phyloP scores from a whole-genome alignment of 2,113 vertebrate species.

The Dryoscopus gambensis region DNA sequence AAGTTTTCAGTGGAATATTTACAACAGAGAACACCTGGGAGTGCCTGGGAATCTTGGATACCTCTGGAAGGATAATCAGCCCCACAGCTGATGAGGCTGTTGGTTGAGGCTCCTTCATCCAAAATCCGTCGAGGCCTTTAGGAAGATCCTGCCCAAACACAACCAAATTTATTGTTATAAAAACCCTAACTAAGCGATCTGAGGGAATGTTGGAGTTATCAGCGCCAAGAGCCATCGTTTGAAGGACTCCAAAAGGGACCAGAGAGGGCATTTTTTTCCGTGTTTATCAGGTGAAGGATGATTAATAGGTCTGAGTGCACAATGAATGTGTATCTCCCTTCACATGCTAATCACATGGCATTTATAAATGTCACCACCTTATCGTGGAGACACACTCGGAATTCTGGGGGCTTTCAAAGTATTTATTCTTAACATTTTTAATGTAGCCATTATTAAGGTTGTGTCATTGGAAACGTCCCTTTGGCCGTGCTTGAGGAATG shows the following conservation, averaged over 20 bases:
- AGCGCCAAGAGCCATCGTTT: background rate
- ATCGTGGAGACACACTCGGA: slow-evolving; percentile 51
- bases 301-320: slow-evolving; percentile 56
- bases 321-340: slow-evolving; percentile 52
- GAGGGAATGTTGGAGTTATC: background rate
- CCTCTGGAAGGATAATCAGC: background rate
- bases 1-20: background rate
- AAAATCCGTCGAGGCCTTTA: background rate
- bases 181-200: background rate
- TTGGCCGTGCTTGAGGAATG: background rate
- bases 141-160: background rate
- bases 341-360: slow-evolving; percentile 70
- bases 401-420: slow-evolving; percentile 8
- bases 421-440: slow-evolving; percentile 20
- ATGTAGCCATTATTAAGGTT: background rate
- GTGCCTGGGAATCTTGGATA: too few relatives aligned
- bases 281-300: slow-evolving; percentile 48
- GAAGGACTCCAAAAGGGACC: background rate
- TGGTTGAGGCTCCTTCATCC: background rate
- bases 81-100: accelerated
- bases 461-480: background rate
- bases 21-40: background rate
- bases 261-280: background rate
- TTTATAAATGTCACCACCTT: slow-evolving; percentile 72
- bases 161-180: background rate